phyloP scores from a whole-genome alignment of 2,888 invertebrate genomes.

The Callosobruchus maculatus region DNA sequence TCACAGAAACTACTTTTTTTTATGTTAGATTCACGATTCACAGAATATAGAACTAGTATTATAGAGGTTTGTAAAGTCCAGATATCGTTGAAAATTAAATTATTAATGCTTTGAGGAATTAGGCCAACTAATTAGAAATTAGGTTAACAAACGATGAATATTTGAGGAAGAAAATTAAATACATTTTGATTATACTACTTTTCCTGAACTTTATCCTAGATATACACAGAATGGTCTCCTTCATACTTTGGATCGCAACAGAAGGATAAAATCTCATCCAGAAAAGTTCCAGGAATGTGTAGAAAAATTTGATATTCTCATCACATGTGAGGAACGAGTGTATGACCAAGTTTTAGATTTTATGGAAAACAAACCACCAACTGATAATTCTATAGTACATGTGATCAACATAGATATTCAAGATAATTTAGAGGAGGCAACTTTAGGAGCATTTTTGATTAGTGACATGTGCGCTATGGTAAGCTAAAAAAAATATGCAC shows the following conservation, averaged over 20 bases:
- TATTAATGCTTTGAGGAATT: too few relatives aligned
- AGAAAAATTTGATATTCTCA: constrained; percentile 91
- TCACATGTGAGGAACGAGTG: constrained; percentile 97
- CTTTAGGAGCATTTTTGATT: constrained; percentile 96
- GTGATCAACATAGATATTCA: constrained; percentile 98
- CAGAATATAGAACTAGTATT: too few relatives aligned
- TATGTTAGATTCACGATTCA: too few relatives aligned
- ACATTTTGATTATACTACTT: neutral
- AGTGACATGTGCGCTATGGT: constrained; percentile 87
- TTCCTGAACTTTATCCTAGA: constrained; percentile 10
- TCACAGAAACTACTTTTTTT: too few relatives aligned
- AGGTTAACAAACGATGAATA: too few relatives aligned
- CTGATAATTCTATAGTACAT: constrained; percentile 86
- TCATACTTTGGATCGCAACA: constrained; percentile 96
- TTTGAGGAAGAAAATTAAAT: too few relatives aligned
- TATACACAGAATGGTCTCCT: constrained; percentile 96
- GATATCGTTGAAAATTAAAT: too few relatives aligned
- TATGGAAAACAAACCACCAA: constrained; percentile 77
- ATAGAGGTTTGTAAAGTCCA: too few relatives aligned
- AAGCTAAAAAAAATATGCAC: constrained; percentile 8
- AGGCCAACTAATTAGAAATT: too few relatives aligned
- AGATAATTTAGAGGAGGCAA: constrained; percentile 99
- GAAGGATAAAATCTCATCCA: constrained; percentile 89
- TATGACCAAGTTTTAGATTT: constrained; percentile 97
- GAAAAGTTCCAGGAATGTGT: constrained; percentile 89